phyloP scores from a whole-genome alignment of 2,888 invertebrate species.

The Calliphora vomitoria region DNA sequence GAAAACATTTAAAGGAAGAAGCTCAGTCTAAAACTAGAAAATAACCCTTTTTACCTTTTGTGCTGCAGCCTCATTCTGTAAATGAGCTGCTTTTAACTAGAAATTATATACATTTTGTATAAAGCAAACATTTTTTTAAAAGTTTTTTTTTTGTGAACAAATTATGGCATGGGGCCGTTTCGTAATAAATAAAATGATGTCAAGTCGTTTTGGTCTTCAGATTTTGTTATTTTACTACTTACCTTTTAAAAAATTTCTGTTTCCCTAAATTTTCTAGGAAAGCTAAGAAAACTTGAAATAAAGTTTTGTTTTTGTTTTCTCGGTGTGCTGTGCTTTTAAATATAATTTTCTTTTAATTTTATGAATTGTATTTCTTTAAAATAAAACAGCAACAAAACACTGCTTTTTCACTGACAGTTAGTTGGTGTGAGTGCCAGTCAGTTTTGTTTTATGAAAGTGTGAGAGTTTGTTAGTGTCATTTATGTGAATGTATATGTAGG shows the following conservation, averaged over 20 bases:
- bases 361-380: conserved; percentile 60
- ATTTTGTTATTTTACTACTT: conserved; percentile 47
- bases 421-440: background rate
- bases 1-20: background rate
- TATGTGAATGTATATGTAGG: background rate
- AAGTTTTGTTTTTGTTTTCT: conserved; percentile 40
- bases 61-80: background rate
- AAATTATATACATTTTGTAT: conserved; percentile 5
- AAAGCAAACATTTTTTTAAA: conserved; percentile 11
- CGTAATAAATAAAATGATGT: conserved; percentile 65
- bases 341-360: conserved; percentile 54
- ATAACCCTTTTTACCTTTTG: conserved; percentile 34
- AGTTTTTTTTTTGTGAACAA: background rate
- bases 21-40: background rate
- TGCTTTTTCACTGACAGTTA: conserved; percentile 11
- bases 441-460: background rate
- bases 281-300: conserved; percentile 47
- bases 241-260: conserved; percentile 33
- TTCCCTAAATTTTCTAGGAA: background rate
- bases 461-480: conserved; percentile 17
- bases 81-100: background rate
- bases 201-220: conserved; percentile 49
- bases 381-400: conserved; percentile 24
- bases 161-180: background rate
- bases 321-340: conserved; percentile 14